Evolutionary conservation across 2,888 invertebrate genomes (phyloP).

Genomic region (Pterostichus madidus): DNA sequence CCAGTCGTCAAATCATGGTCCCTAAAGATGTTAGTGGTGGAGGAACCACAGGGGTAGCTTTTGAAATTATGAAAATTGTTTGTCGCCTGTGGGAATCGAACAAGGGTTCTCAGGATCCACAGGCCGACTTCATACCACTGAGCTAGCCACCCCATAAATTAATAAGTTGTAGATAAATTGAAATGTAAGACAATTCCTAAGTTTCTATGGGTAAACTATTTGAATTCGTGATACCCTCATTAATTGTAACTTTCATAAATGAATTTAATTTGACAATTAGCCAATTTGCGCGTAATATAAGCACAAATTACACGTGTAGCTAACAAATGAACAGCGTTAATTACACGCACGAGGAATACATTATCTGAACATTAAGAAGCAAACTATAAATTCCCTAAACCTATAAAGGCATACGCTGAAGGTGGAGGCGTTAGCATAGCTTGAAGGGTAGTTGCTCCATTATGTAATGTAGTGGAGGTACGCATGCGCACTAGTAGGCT

Average conservation of each 20-base stretch:
- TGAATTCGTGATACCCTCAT: slow-evolving; percentile 15
- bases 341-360: slow-evolving; percentile 53
- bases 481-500: background rate
- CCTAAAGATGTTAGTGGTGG: no score
- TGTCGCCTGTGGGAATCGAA: no score
- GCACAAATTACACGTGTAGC: slow-evolving; percentile 47
- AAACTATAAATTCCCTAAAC: slow-evolving; percentile 45
- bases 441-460: background rate
- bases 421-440: background rate
- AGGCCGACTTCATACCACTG: no score
- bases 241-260: slow-evolving; percentile 27
- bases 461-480: background rate
- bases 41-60: no score
- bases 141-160: no score
- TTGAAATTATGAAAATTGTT: no score
- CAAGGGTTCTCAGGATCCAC: no score
- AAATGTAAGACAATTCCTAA: no score
- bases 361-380: slow-evolving; percentile 29
- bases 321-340: slow-evolving; percentile 49
- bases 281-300: slow-evolving; percentile 50
- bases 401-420: background rate
- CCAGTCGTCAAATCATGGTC: no score
- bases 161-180: no score
- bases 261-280: slow-evolving; percentile 45
- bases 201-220: no score